phyloP scores from a whole-genome alignment of 1,140 invertebrate species.

The Schlechtendalia chinensis region DNA sequence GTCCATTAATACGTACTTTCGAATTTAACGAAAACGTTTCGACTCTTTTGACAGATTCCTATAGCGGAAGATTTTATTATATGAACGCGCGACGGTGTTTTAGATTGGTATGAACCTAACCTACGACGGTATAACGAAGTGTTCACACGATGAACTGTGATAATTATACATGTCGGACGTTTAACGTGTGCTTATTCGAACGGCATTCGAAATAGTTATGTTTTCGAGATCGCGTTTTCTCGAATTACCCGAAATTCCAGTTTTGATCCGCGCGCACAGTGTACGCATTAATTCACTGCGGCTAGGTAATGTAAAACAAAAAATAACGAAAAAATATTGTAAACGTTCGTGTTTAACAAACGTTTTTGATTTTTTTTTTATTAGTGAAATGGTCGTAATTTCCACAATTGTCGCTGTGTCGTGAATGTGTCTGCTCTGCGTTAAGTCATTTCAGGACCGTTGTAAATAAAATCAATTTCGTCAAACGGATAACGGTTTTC shows the following conservation, averaged over 20 bases:
- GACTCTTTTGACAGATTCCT: neutral
- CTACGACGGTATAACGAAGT: neutral
- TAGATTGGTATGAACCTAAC: neutral
- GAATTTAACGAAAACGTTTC: neutral
- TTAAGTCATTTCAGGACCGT: neutral
- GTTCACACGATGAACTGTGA: too few species aligned
- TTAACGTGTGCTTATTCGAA: too few species aligned
- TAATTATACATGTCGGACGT: too few species aligned
- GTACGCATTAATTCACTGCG: too few species aligned
- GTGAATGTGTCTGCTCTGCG: neutral
- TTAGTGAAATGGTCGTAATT: neutral
- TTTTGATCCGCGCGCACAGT: too few species aligned
- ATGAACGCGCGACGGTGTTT: neutral
- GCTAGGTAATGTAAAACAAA: too few species aligned
- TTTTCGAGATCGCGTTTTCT: too few species aligned
- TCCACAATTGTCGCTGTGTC: neutral
- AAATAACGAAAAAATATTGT: too few species aligned
- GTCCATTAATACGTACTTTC: neutral
- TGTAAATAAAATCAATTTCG: neutral
- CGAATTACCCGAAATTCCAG: too few species aligned
- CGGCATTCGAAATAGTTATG: too few species aligned
- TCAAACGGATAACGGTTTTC: neutral
- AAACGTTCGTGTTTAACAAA: too few species aligned
- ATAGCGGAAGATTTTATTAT: neutral
- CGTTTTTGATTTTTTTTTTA: too few species aligned